phyloP scores from a whole-genome alignment of 2,888 invertebrate genomes.

The Apantesis nais region DNA sequence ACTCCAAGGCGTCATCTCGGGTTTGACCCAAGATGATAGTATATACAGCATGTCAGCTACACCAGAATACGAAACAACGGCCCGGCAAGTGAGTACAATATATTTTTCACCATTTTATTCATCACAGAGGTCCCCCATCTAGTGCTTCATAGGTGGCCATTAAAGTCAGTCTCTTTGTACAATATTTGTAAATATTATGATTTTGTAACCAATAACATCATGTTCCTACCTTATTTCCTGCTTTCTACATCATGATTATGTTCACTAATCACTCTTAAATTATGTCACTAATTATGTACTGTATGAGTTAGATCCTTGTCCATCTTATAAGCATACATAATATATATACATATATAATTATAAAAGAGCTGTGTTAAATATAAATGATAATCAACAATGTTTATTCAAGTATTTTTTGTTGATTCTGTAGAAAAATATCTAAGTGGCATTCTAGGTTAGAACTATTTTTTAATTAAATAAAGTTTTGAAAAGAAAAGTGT shows the following conservation, averaged over 20 bases:
- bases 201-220: conserved; percentile 45
- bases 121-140: conserved; percentile 23
- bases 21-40: conserved; percentile 85
- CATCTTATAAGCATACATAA: conserved; percentile 19
- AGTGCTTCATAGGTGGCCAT: conserved; percentile 34
- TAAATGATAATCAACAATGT: conserved; percentile 19
- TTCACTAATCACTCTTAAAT: conserved; percentile 28
- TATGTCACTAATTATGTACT: conserved; percentile 11
- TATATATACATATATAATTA: not conserved
- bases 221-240: conserved; percentile 35
- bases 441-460: conserved; percentile 32
- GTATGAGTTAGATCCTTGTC: conserved; percentile 11
- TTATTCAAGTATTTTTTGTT: conserved; percentile 22
- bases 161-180: conserved; percentile 31
- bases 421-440: conserved; percentile 11
- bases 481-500: conserved; percentile 59
- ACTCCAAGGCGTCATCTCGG: conserved; percentile 82
- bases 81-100: conserved; percentile 81
- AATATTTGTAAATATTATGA: conserved; percentile 49
- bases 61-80: conserved; percentile 82
- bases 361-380: not conserved
- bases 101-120: conserved; percentile 33
- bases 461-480: conserved; percentile 55
- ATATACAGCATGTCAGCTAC: conserved; percentile 84
- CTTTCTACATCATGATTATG: conserved; percentile 25